Conservation (phyloP, 2,113 vertebrate species). For the Cheilinus undulatus region DNA sequence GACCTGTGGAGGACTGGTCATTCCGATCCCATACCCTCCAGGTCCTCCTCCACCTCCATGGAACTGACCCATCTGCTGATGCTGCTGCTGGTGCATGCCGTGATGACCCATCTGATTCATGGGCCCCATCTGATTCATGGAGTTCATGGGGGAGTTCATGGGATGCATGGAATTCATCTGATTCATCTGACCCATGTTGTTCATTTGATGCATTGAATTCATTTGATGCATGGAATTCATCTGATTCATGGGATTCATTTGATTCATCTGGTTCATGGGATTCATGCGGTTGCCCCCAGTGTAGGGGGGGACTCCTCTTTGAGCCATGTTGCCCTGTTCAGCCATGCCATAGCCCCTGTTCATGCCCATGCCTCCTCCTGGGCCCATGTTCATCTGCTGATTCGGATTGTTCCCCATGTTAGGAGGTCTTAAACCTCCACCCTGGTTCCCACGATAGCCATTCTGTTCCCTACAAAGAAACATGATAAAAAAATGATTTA, state of each 20-base stretch:
- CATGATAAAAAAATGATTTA: neutral
- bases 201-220: conserved; percentile 62
- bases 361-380: conserved; percentile 84
- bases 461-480: conserved; percentile 89
- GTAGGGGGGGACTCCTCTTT: conserved; percentile 76
- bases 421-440: conserved; percentile 85
- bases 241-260: conserved; percentile 54
- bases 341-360: conserved; percentile 79
- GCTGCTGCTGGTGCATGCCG: conserved; percentile 73
- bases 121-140: conserved; percentile 49
- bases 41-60: conserved; percentile 78
- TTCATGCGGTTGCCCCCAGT: conserved; percentile 73
- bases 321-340: conserved; percentile 80
- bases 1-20: conserved; percentile 91
- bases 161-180: conserved; percentile 52
- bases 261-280: conserved; percentile 62
- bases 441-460: conserved; percentile 89
- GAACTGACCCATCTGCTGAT: conserved; percentile 85
- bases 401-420: conserved; percentile 83
- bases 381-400: conserved; percentile 86
- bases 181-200: conserved; percentile 58
- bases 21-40: conserved; percentile 86
- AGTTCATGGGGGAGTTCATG: conserved; percentile 56
- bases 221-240: conserved; percentile 68
- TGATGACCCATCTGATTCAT: conserved; percentile 77